These are phyloP conservation scores for Aldrovandia affinis DNA, from an alignment of 2,797 vertebrate species.

Conservation along the genomic window DNA sequence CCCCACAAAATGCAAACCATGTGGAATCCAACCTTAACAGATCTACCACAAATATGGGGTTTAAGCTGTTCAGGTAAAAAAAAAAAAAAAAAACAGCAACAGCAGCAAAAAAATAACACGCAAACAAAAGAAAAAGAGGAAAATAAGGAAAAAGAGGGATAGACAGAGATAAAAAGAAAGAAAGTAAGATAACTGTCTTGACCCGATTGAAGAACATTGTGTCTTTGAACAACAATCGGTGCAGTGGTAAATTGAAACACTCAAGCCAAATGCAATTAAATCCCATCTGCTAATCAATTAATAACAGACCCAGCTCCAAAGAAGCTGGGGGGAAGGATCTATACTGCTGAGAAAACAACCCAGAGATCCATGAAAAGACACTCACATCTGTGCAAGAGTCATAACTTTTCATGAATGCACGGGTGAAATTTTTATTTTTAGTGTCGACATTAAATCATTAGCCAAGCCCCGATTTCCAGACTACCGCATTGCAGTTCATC, in stretches of 20 bases:
- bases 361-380: not conserved
- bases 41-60: slow-evolving; percentile 58
- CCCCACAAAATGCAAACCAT: slow-evolving; percentile 46
- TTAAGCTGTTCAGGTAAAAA: not conserved
- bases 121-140: not conserved
- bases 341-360: not conserved
- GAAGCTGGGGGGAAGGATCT: not conserved
- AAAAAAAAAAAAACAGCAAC: slow-evolving; percentile 1
- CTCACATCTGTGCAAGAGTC: not conserved
- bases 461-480: not conserved
- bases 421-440: slow-evolving; percentile 4
- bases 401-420: not conserved
- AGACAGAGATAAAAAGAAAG: slow-evolving; percentile 28
- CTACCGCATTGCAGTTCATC: not conserved
- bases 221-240: not conserved
- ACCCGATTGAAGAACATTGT: not conserved
- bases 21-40: slow-evolving; percentile 49
- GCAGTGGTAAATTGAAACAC: slow-evolving; percentile 20
- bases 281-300: slow-evolving; percentile 43
- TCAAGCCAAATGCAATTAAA: slow-evolving; percentile 46
- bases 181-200: not conserved
- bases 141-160: slow-evolving; percentile 18
- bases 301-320: slow-evolving; percentile 23
- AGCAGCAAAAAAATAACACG: too few relatives aligned
- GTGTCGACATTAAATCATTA: not conserved